Evolutionary conservation across 2,113 vertebrate genomes (phyloP), one percentile per base, ranked within the genome.

Genomic region (Stegostoma tigrinum): DNA sequence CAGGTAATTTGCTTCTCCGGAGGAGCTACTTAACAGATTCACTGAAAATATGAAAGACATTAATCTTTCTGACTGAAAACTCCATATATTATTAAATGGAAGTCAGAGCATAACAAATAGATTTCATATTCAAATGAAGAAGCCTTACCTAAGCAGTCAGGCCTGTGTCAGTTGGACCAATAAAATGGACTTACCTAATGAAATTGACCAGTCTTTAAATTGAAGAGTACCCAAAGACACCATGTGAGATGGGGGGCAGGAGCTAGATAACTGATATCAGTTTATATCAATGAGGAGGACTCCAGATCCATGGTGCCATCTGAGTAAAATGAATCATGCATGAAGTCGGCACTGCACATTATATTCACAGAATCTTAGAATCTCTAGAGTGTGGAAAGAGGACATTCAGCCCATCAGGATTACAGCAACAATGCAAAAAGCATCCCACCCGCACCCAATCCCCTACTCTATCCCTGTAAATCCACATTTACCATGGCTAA

Each of bases 11-110:
- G 52, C 87, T 90, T 61, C 90, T 23, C 90, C n/a, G 12, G 64
- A 94, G 34, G 38, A 94, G 61, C 87, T 90, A 30, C 90, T 94
- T 24, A 67, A 68, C 90, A 94, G 64, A 94, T 68, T 67, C 90
- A 94, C n/a, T 21, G 67, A 66, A 94, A 42, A 68, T 67, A 67
- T 94, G 90, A 94, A 94, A 67, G 90, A 94, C n/a, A 94, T 94
- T 68, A 67, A 94, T 94, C 64, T 94, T 94, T 42, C 3, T 21
- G 7, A 68, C 45, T 66, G 61, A 64, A 94, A 42, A n/a, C n/a
- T 66, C 64, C 64, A 42, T 67, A 24, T 94, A 66, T 67, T n/a
- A 93, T 66, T 67, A 93, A 48, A 67, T 94, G n/a, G 0, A 68
- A 94, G 90, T 55, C 86, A 94, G 34, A 67, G 4, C 61, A 67